Evolutionary conservation across 2,888 invertebrate genomes (phyloP), one percentile per base, ranked within the genome.

Genomic region (Charanyca ferruginea): DNA sequence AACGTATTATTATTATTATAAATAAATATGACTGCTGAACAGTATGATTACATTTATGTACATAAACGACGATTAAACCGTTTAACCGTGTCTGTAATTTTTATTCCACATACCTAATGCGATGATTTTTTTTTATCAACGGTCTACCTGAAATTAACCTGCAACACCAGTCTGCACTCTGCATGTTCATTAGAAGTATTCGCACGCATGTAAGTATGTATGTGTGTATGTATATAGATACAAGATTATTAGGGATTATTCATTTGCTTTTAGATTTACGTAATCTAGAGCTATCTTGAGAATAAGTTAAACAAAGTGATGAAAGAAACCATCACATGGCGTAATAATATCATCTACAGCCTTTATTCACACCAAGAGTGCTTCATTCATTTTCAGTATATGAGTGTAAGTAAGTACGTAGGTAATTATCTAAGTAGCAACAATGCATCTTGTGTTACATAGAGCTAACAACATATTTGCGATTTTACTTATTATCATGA

Each of bases 401-500:
- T 7, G 2, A 53, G 23, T 20, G n/a, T 47, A 20, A 11, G 23
- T 52, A 32, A n/a, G n/a, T 47, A 20, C 8, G 23, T 52, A 32
- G n/a, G 13, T 47, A 20, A 11, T 20, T 52, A 57, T n/a, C 18
- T 55, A 53, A 32, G 45, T 44, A 67, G 55, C 68, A 38, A 69
- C 28, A 51, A 75, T 67, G 52, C 41, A 41, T 47, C 22, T 42
- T 48, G 45, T 28, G 25, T 45, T 49, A 47, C 44, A 32, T 23
- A 20, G 22, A 25, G 47, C 18, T 13, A 55, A 35, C 38, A 38
- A 45, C 42, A 52, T 65, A 73, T 66, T 64, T 55, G 60, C 57
- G 61, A 67, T 68, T 72, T 59, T 45, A 66, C 49, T 57, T 65
- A 73, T 69, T 83, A 72, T 71, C 55, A 58, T 69, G 79, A 59